Evolutionary conservation across 2,797 vertebrate genomes (phyloP), one percentile per base, ranked within the genome.

Genomic region (Hoplostethus mediterraneus): DNA sequence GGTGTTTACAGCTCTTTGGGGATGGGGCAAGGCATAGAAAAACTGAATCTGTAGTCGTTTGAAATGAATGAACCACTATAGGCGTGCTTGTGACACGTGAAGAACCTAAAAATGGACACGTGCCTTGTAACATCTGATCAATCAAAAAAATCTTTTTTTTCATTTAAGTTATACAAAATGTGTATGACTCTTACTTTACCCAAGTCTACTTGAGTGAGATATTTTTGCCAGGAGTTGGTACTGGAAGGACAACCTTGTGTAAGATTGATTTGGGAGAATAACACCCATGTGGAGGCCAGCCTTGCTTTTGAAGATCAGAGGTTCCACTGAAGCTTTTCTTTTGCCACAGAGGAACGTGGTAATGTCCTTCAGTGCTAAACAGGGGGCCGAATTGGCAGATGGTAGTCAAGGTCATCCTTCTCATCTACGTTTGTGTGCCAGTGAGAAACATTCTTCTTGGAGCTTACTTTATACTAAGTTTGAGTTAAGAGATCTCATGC

Each of bases 391-490:
- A 65, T 74, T 78, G 82, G 33, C 81, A 86, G 80, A 84, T 84
- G 81, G 75, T 64, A 49, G 71, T 21, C 83, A 90, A 89, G 85
- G 82, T 90, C 77, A 81, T 73, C 47, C 8, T 21, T 73, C 58
- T 78, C 65, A 72, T 77, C 48, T 69, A 45, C 53, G 42, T 79
- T 28, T 58, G 54, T 76, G 68, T 78, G 63, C 80, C 68, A 72
- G 9, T 67, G 52, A 10, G 25, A 11, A n/a, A 12, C 2, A 1
- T 25, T 2, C 21, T 21, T 21, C 21, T 9, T 12, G 52, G 52
- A 48, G 13, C 14, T 36, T 63, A 63, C 71, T 73, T 48, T 6
- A 58, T 63, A 64, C 12, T 36, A 12, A 3, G 5, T 6, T 38
- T 66, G 44, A 61, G 42, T 42, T 10, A 42, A 42, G 47, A 70